Percentiles rank a stretch among this genome's conserved stretches.
These are phyloP conservation scores for Pluvialis apricaria DNA, from an alignment of 2,113 vertebrate genomes.

Conservation along the genomic window DNA sequence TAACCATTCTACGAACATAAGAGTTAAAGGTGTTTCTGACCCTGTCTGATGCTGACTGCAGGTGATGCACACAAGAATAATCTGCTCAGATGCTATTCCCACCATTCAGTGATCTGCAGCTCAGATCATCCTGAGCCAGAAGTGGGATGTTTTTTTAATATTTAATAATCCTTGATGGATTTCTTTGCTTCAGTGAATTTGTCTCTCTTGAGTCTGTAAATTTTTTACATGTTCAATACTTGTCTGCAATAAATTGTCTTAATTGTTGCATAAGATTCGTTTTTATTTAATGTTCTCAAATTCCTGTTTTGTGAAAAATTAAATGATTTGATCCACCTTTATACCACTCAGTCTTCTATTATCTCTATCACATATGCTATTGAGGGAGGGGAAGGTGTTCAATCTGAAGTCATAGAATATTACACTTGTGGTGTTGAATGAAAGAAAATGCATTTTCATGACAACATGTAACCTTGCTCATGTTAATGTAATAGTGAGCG, in stretches of 20 bases:
- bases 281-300: neutral
- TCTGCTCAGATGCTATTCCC: neutral
- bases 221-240: neutral
- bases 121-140: neutral
- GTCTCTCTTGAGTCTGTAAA: neutral
- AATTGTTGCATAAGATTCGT: neutral
- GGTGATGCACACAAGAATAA: neutral
- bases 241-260: neutral
- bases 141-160: neutral
- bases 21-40: neutral
- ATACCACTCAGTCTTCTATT: neutral
- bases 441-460: neutral
- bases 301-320: neutral
- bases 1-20: neutral
- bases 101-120: neutral
- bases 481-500: neutral
- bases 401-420: neutral
- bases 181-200: neutral
- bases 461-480: neutral
- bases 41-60: neutral
- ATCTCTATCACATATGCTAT: neutral
- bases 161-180: neutral
- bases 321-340: neutral
- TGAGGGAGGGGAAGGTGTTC: neutral
- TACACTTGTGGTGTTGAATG: rapidly evolving